Conservation (phyloP, 2,888 invertebrate genomes). For the Agonopterix subpropinquella region DNA sequence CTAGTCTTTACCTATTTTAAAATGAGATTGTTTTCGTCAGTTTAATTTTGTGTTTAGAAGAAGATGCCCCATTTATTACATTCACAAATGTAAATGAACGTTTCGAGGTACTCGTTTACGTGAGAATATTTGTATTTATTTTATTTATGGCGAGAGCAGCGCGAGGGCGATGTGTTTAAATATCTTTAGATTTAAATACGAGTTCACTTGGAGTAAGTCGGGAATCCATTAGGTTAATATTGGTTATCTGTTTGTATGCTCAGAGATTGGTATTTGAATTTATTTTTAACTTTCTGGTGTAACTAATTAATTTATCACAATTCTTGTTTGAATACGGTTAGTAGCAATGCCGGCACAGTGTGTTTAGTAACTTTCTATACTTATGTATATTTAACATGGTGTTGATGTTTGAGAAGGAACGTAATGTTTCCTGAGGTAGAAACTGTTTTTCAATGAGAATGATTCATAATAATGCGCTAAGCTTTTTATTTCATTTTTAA, state of each 20-base stretch:
- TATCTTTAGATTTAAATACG: slow-evolving; percentile 70
- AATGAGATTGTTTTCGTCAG: slow-evolving; percentile 49
- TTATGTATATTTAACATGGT: too few relatives aligned
- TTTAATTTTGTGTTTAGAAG: slow-evolving; percentile 62
- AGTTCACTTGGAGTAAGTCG: slow-evolving; percentile 56
- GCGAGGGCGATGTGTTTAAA: slow-evolving; percentile 71
- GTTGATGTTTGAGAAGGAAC: too few relatives aligned
- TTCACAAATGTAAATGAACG: slow-evolving; percentile 72
- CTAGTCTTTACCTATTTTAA: slow-evolving; percentile 21
- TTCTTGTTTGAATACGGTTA: too few relatives aligned
- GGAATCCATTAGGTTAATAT: slow-evolving; percentile 66
- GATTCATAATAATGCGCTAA: too few relatives aligned
- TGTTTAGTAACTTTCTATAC: too few relatives aligned
- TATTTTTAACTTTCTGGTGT: slow-evolving; percentile 22
- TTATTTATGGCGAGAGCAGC: slow-evolving; percentile 67
- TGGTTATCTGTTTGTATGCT: slow-evolving; percentile 54
- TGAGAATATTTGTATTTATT: slow-evolving; percentile 76
- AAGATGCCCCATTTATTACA: slow-evolving; percentile 70
- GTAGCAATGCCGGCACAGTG: too few relatives aligned
- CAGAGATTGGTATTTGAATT: slow-evolving; percentile 24
- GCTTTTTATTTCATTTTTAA: too few relatives aligned
- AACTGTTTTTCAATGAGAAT: too few relatives aligned
- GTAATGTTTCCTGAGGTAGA: too few relatives aligned
- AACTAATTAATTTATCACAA: slow-evolving; percentile 37
- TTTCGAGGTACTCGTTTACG: slow-evolving; percentile 70